phyloP scores from a whole-genome alignment of 2,888 invertebrate genomes.

The Meganola albula region DNA sequence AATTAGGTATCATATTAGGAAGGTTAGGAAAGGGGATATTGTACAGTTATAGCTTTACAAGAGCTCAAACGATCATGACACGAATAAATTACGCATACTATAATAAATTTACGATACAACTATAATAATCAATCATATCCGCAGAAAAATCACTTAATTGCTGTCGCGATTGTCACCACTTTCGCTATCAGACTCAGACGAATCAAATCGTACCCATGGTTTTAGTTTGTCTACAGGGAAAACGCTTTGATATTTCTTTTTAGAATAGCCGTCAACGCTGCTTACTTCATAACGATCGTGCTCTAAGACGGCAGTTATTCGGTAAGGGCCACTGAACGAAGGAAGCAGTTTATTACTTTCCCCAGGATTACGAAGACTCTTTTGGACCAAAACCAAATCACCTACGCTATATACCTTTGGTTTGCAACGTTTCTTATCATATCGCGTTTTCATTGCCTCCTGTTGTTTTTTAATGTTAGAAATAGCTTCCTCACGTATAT shows the following conservation, averaged over 20 bases:
- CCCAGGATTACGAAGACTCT: background rate
- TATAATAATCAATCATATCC: no score
- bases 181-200: no score
- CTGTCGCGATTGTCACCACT: no score
- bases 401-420: background rate
- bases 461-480: background rate
- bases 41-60: no score
- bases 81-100: no score
- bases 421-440: background rate
- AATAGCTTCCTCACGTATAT: background rate
- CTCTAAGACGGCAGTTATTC: background rate
- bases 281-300: conserved; percentile 3
- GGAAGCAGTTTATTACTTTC: conserved; percentile 5
- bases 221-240: conserved; percentile 2
- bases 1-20: no score
- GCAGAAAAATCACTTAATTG: no score
- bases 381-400: conserved; percentile 3
- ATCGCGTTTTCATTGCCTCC: background rate
- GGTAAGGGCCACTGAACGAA: conserved; percentile 1
- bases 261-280: conserved; percentile 1
- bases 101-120: no score
- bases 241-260: conserved; percentile 3
- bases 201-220: conserved; percentile 1
- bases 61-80: no score
- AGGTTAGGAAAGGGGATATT: no score